A percentile compares a stretch with the other conserved stretches of the same genome.
These are phyloP conservation scores for Phymastichus coffea DNA, from an alignment of 1,140 invertebrate species.

Conservation along the genomic window DNA sequence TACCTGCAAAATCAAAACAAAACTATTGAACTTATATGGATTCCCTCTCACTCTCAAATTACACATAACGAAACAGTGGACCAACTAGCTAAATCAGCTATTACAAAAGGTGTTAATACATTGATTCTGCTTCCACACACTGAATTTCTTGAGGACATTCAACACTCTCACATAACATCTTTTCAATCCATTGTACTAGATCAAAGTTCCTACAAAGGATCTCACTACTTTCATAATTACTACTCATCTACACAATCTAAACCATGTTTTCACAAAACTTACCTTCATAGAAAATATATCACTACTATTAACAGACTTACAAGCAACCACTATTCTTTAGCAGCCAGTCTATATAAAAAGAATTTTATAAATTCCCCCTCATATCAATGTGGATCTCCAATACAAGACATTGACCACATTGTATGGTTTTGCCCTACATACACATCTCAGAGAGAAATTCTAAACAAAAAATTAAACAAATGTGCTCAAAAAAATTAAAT, in stretches of 20 bases:
- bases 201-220: too few relatives aligned
- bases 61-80: slow-evolving; percentile 4
- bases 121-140: background rate
- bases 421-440: background rate
- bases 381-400: background rate
- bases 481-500: background rate
- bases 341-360: slow-evolving; percentile 6
- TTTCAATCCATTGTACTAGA: too few relatives aligned
- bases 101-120: background rate
- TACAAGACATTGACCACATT: background rate
- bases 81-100: background rate
- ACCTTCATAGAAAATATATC: background rate
- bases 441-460: background rate
- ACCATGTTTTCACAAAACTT: background rate
- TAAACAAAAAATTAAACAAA: background rate
- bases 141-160: background rate
- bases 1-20: background rate
- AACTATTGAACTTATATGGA: slow-evolving; percentile 1
- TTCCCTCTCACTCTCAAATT: background rate
- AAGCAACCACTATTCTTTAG: background rate
- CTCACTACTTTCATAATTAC: background rate
- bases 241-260: background rate
- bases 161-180: background rate
- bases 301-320: background rate
- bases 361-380: background rate